phyloP scores from a whole-genome alignment of 2,797 vertebrate species.

The Sebastes glaucus region DNA sequence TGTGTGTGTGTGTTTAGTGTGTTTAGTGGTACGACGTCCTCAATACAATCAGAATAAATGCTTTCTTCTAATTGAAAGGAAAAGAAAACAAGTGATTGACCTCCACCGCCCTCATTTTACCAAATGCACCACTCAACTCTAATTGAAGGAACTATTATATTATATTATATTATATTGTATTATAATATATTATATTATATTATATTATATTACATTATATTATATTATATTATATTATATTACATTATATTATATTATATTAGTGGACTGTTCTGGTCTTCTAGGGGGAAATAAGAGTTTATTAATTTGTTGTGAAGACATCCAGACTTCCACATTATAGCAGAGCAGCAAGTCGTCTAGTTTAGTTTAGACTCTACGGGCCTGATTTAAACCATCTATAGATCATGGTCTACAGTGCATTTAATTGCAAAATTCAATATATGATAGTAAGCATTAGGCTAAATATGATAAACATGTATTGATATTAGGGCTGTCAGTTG shows the following conservation, averaged over 20 bases:
- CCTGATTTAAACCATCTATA: too few relatives aligned
- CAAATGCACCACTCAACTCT: conserved; percentile 18
- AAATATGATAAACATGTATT: too few relatives aligned
- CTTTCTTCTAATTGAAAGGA: conserved; percentile 34
- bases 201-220: conserved; percentile 14
- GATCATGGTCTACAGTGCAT: too few relatives aligned
- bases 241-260: conserved; percentile 27
- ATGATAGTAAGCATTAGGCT: too few relatives aligned
- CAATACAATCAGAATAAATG: conserved; percentile 33
- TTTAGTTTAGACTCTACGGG: background rate
- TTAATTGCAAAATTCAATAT: too few relatives aligned
- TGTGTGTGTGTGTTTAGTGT: background rate
- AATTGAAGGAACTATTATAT: conserved; percentile 9
- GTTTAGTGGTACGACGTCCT: background rate
- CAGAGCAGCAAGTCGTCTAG: background rate
- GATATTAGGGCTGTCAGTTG: too few relatives aligned
- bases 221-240: conserved; percentile 22
- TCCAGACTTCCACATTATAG: conserved; percentile 28
- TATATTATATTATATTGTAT: conserved; percentile 11
- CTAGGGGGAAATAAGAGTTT: conserved; percentile 13
- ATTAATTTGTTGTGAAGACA: conserved; percentile 26
- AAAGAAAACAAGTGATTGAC: conserved; percentile 19
- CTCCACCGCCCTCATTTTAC: background rate
- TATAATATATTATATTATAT: background rate
- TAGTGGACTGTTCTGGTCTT: conserved; percentile 26